Conservation (phyloP, 1,140 invertebrate genomes). For the Philaenus spumarius region DNA sequence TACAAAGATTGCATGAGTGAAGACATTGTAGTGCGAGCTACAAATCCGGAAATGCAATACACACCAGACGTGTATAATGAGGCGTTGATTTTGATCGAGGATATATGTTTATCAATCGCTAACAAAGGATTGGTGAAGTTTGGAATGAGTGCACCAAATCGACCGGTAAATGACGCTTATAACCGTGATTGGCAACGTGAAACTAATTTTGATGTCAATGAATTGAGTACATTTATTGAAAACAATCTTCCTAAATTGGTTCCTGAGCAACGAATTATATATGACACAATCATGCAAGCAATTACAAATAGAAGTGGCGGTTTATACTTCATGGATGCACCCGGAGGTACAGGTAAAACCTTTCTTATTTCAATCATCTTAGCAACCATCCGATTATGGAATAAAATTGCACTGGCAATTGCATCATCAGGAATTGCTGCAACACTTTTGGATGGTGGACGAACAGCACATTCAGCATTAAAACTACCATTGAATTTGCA, state of each 20-base stretch:
- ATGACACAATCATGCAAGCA: slow-evolving; percentile 16
- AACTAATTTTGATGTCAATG: not conserved
- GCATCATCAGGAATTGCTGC: slow-evolving; percentile 42
- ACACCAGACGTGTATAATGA: slow-evolving; percentile 31
- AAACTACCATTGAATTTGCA: slow-evolving; percentile 39
- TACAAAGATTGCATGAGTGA: slow-evolving; percentile 34
- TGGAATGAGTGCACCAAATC: slow-evolving; percentile 11
- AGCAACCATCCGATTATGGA: slow-evolving; percentile 23
- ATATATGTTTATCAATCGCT: slow-evolving; percentile 35
- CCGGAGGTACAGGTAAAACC: slow-evolving; percentile 36
- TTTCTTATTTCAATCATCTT: slow-evolving; percentile 34
- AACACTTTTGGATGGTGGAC: slow-evolving; percentile 41
- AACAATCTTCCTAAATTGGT: not conserved
- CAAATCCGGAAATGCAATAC: slow-evolving; percentile 25
- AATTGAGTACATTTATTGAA: not conserved
- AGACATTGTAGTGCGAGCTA: slow-evolving; percentile 32
- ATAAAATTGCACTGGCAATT: slow-evolving; percentile 34
- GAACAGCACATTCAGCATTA: slow-evolving; percentile 46
- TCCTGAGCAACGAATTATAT: not conserved
- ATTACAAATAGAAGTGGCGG: slow-evolving; percentile 2
- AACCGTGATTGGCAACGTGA: too few relatives aligned
- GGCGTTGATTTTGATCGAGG: slow-evolving; percentile 36
- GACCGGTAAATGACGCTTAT: too few relatives aligned
- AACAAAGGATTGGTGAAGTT: not conserved
- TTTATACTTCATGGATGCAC: slow-evolving; percentile 25